Evolutionary conservation across 2,888 invertebrate genomes (phyloP), one percentile per base, ranked within the genome.

Genomic region (Ctena decussata): DNA sequence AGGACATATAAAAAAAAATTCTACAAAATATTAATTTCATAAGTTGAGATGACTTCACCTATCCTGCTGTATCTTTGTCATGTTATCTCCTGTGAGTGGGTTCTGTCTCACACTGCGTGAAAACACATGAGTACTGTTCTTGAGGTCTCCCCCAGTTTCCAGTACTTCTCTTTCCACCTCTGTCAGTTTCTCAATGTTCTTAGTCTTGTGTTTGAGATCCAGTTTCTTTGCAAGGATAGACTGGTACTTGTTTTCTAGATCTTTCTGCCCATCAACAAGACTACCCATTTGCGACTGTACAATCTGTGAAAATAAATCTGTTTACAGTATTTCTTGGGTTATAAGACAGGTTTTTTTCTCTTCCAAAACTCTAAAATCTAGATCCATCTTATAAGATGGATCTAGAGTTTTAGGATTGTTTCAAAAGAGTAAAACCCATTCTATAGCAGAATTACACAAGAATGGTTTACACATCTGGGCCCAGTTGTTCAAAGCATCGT

Each of bases 51-150:
- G n/a, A n/a, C n/a, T n/a, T 5, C 76, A 95, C 95, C 95, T 94
- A 84, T 96, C 96, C 24, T 94, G 92, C 82, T 96, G 95, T 44
- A 95, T 93, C 84, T 96, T 96, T 37, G 91, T 77, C 65, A 94
- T 90, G 77, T 95, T 96, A 82, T 95, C 95, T 21, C 93, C 87
- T 12, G 95, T 94, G 0, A 95, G 89, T 0, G 95, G 95, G 87
- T 93, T 95, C 87, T 95, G 95, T 49, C 94, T 90, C 21, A 95
- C 84, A 46, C 93, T 93, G 18, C 95, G 91, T 6, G 93, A 93
- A 89, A 95, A 94, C n/a, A 94, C 91, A 81, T 94, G 93, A 1
- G 94, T 95, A 75, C 94, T 94, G 87, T 95, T 94, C 71, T 94
- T 93, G 53, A 95, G 89, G 80, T 95, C 94, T 8, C 90, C 90